These are phyloP conservation scores for Diuraphis noxia DNA, from an alignment of 1,140 invertebrate genomes.

Conservation along the genomic window DNA sequence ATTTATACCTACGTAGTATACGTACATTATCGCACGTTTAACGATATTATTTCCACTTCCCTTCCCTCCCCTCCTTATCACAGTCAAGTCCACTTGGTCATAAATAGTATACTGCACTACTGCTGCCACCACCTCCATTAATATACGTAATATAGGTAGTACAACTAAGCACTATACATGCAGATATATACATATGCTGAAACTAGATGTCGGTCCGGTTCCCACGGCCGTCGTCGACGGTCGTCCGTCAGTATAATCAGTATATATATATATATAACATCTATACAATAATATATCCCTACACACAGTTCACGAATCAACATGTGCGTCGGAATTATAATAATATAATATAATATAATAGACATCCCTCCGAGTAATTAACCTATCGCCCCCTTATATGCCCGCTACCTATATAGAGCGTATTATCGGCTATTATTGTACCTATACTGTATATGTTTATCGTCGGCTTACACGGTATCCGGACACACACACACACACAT, in stretches of 20 bases:
- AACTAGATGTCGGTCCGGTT: constrained; percentile 29
- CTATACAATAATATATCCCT: not conserved
- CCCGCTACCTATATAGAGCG: not conserved
- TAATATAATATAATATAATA: not conserved
- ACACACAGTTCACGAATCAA: not conserved
- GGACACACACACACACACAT: not conserved
- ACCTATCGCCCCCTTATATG: constrained; percentile 23
- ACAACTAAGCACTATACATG: not conserved
- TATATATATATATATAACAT: not conserved
- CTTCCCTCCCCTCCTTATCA: not conserved
- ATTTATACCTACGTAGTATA: not conserved
- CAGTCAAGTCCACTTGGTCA: not conserved
- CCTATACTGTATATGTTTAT: not conserved
- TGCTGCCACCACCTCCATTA: not conserved
- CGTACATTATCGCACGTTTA: not conserved
- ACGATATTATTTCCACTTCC: not conserved
- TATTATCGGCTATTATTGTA: not conserved
- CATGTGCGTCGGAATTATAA: constrained; percentile 11
- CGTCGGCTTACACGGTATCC: constrained; percentile 5
- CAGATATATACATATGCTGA: not conserved
- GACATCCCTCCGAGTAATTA: constrained; percentile 40
- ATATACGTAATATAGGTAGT: not conserved
- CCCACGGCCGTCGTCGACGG: constrained; percentile 40
- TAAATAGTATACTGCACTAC: not conserved
- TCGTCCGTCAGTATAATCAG: constrained; percentile 11